Evolutionary conservation across 2,113 vertebrate genomes (phyloP).

Genomic region (Bos taurus): ARS-UCD2.0 NC_037337.1:45111001-45111500

Average conservation of each 20-base stretch:
- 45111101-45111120: neutral
- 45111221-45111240: neutral
- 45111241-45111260: neutral
- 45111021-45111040: accelerated
- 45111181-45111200: neutral
- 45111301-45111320: neutral
- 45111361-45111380: neutral
- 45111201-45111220: neutral
- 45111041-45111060: neutral
- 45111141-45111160: neutral
- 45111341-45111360: neutral
- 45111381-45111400: neutral
- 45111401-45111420: neutral
- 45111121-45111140: neutral
- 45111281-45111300: neutral
- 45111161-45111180: too few species aligned
- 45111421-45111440: neutral
- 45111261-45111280: neutral
- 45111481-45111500: neutral
- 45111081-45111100: neutral
- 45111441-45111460: neutral
- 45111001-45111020: neutral
- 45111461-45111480: neutral
- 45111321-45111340: neutral
- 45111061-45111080: neutral